Conservation (phyloP, 2,113 vertebrate genomes). For the Mystacornis crossleyi region DNA sequence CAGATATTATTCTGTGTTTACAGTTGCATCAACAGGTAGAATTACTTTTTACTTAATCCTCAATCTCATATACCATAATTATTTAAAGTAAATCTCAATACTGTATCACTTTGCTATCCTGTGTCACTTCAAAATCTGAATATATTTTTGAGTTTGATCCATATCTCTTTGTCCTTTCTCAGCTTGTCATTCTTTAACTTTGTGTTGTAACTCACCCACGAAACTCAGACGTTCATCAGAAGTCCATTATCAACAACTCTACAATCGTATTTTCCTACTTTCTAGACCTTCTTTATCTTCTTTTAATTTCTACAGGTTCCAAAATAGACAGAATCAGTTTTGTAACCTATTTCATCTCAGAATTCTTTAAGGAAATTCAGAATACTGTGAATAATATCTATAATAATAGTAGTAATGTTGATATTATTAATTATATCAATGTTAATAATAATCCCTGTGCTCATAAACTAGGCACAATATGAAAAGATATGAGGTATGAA, state of each 20-base stretch:
- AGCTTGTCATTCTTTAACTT: background rate
- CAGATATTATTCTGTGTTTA: background rate
- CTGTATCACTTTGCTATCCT: background rate
- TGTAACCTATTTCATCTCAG: rapidly evolving
- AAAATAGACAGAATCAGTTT: background rate
- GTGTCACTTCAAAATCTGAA: background rate
- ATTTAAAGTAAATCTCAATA: background rate
- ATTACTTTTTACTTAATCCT: background rate
- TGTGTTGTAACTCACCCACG: background rate
- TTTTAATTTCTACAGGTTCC: background rate
- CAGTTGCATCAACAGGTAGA: background rate
- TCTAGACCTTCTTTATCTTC: background rate
- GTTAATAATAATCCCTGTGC: background rate
- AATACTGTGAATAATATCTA: background rate
- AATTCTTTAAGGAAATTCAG: background rate
- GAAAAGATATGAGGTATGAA: background rate
- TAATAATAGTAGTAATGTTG: background rate
- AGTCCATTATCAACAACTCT: background rate
- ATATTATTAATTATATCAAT: background rate
- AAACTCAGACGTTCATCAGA: background rate
- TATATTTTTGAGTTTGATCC: background rate
- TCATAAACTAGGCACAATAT: background rate
- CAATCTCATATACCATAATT: background rate
- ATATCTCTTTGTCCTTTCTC: background rate
- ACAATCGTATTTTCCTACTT: background rate